Evolutionary conservation across 2,113 vertebrate species (phyloP).

Genomic region (Ibidorhyncha struthersii): DNA sequence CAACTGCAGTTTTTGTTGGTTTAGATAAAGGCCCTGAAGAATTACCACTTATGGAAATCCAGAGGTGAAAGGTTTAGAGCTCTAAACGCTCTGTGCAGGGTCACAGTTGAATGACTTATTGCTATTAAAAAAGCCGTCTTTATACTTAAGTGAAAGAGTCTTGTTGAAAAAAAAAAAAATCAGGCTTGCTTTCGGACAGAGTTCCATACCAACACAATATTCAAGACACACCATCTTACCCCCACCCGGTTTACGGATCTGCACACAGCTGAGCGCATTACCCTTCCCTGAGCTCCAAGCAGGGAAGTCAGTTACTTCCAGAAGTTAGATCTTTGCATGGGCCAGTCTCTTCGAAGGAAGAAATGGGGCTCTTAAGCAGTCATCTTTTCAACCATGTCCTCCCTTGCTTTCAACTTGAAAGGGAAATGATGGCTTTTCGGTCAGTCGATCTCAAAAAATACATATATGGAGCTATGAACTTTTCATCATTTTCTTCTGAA

Average conservation of each 20-base stretch:
- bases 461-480: neutral
- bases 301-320: neutral
- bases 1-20: neutral
- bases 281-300: accelerated
- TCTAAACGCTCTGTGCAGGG: neutral
- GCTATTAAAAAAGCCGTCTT: neutral
- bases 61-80: neutral
- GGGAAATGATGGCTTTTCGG: neutral
- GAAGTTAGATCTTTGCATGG: neutral
- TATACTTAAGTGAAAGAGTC: neutral
- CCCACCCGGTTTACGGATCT: neutral
- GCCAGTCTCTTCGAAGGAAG: neutral
- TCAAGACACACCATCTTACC: neutral
- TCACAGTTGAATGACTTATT: accelerated
- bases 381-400: neutral
- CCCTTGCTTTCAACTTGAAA: neutral
- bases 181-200: neutral
- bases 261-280: neutral
- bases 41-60: neutral
- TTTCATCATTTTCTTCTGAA: neutral
- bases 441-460: neutral
- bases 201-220: neutral
- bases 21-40: neutral
- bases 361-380: accelerated
- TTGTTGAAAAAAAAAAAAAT: neutral